These are phyloP conservation scores for Oncopeltus fasciatus DNA, from an alignment of 1,140 invertebrate species.

Conservation along the genomic window DNA sequence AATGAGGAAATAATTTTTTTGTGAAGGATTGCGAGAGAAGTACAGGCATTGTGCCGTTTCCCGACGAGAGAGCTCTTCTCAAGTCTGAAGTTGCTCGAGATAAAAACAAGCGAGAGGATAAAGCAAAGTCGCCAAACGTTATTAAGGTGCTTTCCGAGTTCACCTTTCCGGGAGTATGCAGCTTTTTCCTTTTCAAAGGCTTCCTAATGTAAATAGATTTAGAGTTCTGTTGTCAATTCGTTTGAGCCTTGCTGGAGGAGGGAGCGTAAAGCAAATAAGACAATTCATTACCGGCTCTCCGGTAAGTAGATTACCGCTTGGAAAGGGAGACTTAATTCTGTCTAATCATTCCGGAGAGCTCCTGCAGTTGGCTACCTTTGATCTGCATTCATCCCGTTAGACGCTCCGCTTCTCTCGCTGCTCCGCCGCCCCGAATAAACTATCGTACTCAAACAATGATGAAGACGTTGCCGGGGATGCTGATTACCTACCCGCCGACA, in stretches of 20 bases:
- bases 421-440: conserved; percentile 3
- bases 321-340: conserved; percentile 8
- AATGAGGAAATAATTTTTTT: too few relatives aligned
- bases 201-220: conserved; percentile 7
- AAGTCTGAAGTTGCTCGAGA: too few relatives aligned
- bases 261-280: conserved; percentile 13
- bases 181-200: conserved; percentile 5
- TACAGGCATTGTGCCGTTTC: too few relatives aligned
- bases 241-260: not conserved
- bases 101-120: not conserved
- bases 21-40: too few relatives aligned
- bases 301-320: conserved; percentile 8
- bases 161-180: not conserved
- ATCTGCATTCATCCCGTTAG: conserved; percentile 13
- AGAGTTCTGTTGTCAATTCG: conserved; percentile 7
- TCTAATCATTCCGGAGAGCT: conserved; percentile 7
- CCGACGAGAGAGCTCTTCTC: too few relatives aligned
- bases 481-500: too few relatives aligned
- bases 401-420: conserved; percentile 8
- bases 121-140: conserved; percentile 3
- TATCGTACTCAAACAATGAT: conserved; percentile 15
- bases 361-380: conserved; percentile 9
- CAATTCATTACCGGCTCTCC: conserved; percentile 7
- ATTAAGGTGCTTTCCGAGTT: not conserved
- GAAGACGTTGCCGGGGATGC: conserved; percentile 7